phyloP scores from a whole-genome alignment of 2,888 invertebrate species.

The Cheilosia urbana region DNA sequence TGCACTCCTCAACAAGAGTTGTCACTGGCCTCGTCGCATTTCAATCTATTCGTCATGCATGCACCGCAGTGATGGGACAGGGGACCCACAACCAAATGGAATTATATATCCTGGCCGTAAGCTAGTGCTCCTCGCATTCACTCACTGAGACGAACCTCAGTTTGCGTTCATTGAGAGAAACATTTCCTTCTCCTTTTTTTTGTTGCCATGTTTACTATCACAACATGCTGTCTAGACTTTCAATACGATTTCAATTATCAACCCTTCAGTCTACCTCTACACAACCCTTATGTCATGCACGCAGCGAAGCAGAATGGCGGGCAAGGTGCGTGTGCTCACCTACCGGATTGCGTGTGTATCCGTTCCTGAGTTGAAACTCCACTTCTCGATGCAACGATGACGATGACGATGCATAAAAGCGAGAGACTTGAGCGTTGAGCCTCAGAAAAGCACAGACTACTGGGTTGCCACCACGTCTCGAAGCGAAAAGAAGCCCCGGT shows the following conservation, averaged over 20 bases:
- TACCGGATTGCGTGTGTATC: not conserved
- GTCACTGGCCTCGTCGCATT: conserved; percentile 17
- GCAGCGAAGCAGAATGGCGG: conserved; percentile 58
- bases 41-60: not conserved
- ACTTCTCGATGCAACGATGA: conserved; percentile 6
- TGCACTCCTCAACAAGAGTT: not conserved
- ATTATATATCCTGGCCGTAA: conserved; percentile 26
- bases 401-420: conserved; percentile 35
- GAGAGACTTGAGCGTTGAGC: conserved; percentile 21
- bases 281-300: conserved; percentile 66
- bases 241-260: conserved; percentile 66
- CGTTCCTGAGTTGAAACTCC: not conserved
- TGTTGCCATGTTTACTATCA: conserved; percentile 46
- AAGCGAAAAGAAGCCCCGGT: conserved; percentile 62
- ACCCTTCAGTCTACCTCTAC: conserved; percentile 46
- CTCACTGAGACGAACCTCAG: conserved; percentile 45
- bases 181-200: conserved; percentile 29
- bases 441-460: conserved; percentile 8
- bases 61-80: not conserved
- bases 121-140: conserved; percentile 61
- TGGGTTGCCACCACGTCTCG: conserved; percentile 53
- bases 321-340: conserved; percentile 41
- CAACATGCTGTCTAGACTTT: conserved; percentile 68
- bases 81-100: not conserved
- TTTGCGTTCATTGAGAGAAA: conserved; percentile 45